These are phyloP conservation scores for Kobus ellipsiprymnus DNA, from an alignment of 2,113 vertebrate genomes.

Conservation along the genomic window DNA sequence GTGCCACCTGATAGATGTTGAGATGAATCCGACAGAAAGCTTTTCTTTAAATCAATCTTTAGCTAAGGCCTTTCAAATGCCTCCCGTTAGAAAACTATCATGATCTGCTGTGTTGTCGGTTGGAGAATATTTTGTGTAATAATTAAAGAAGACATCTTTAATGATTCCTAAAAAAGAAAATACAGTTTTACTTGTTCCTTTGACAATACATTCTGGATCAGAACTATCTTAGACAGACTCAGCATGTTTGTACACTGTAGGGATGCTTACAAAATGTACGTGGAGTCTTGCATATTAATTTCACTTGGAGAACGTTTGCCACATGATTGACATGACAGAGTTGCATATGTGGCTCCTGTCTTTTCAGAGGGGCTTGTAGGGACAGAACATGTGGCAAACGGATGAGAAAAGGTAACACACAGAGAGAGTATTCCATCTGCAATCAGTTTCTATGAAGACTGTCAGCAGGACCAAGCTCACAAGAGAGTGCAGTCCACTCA, in stretches of 20 bases:
- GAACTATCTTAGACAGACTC: not conserved
- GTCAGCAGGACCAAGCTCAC: not conserved
- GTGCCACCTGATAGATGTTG: slow-evolving; percentile 76
- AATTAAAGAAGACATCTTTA: slow-evolving; percentile 73
- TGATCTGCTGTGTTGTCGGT: slow-evolving; percentile 64
- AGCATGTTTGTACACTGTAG: not conserved
- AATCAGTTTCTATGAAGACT: not conserved
- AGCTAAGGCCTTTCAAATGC: slow-evolving; percentile 74
- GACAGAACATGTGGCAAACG: not conserved
- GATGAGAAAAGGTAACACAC: not conserved
- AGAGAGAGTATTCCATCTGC: not conserved
- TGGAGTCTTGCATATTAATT: slow-evolving; percentile 5
- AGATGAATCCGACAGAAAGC: slow-evolving; percentile 74
- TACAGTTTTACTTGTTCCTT: slow-evolving; percentile 58
- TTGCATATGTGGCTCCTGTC: not conserved
- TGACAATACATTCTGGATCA: slow-evolving; percentile 40
- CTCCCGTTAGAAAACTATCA: slow-evolving; percentile 75
- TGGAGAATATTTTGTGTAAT: slow-evolving; percentile 72
- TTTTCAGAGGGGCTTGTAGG: not conserved
- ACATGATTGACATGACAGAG: not conserved
- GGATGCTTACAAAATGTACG: not conserved
- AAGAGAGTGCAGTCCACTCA: not conserved
- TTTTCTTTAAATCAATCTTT: slow-evolving; percentile 74
- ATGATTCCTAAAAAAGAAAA: slow-evolving; percentile 57
- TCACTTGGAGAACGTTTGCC: not conserved